Base-by-base conservation (phyloP, 2,797 vertebrate species). In the Centroberyx gerrardi region DNA sequence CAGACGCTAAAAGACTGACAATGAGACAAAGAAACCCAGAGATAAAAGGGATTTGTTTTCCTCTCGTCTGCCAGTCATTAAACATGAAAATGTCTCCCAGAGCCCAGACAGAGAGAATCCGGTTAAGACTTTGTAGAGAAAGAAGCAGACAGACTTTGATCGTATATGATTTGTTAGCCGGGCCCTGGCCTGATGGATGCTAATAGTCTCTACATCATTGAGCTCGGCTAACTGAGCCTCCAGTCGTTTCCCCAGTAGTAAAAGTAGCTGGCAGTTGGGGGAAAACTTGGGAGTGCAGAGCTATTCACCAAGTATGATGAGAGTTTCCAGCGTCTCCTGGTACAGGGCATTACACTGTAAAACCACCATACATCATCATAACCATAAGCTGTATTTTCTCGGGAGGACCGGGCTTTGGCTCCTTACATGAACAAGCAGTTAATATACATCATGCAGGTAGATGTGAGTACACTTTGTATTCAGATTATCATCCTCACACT, bases 361-460 rank as follows among this genome's bases (percentile, higher is more conserved):
- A 53, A 62, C 9, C 52, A 15, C 18, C 12, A 78, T 82, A 61
- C 48, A 42, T 83, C 75, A 79, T 56, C 64, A 78, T 64, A 78
- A 75, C 31, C 55, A 29, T 63, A 17, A 46, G 58, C 63, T 53
- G 36, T 31, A 76, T 36, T 63, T 61, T 51, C 52, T 54, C 18
- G 4, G 5, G 22, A 9, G 27, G 52, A 13, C 27, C 54, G 46
- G 29, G 40, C 62, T 53, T 42, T n/a, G 48, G 33, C 58, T 80
- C 29, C 56, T 64, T 72, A 73, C 83, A 75, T 83, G 78, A 85
- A 69, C 55, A 64, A 69, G 80, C 82, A 63, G 71, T 74, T 82
- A 52, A 87, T 85, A 80, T 68, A 83, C 76, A 44, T 6, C 71
- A 74, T 14, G 48, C 52, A 60, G 68, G 63, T 55, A 8, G 15